Evolutionary conservation across 2,888 invertebrate genomes (phyloP), one percentile per base, ranked within the genome.

Genomic region (Euspilapteryx auroguttella): DNA sequence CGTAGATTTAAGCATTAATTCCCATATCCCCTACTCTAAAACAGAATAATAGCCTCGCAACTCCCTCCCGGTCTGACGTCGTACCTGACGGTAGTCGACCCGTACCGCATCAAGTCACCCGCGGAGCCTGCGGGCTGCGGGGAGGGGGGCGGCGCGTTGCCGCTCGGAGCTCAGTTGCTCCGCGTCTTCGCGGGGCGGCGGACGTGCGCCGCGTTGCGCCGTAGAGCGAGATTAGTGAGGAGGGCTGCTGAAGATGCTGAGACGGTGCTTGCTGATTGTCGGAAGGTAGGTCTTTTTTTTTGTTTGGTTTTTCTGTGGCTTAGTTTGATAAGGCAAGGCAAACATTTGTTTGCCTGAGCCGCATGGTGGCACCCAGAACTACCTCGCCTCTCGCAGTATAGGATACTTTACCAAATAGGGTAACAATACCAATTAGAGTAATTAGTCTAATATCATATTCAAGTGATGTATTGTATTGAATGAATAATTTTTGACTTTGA

Each of bases 1-100:
- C n/a, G n/a, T n/a, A n/a, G n/a, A n/a, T n/a, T n/a, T n/a, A n/a
- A n/a, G n/a, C n/a, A n/a, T n/a, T n/a, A n/a, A n/a, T n/a, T n/a
- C n/a, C n/a, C n/a, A n/a, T n/a, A n/a, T n/a, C n/a, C n/a, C n/a
- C n/a, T n/a, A n/a, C n/a, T n/a, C n/a, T n/a, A n/a, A n/a, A 17
- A 5, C 55, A 91, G 91, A 65, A 86, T 92, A 40, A 83, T 92
- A 26, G 85, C 88, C 21, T 86, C 91, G 1, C 91, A 92, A 47
- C 58, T 92, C 4, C 83, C 83, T 21, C 79, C 85, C 3, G 81
- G 81, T 36, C 65, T 90, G 32, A 89, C 90, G 0, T 91, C 91
- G 39, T 83, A 85, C 50, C 66, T 93, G 5, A 84, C 90, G 9
- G 80, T 91, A 31, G 87, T 89, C 15, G 90, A 92, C 66, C 91